Evolutionary conservation across 2,113 vertebrate genomes (phyloP), one percentile per base, ranked within the genome.

Genomic region (Balaeniceps rex): DNA sequence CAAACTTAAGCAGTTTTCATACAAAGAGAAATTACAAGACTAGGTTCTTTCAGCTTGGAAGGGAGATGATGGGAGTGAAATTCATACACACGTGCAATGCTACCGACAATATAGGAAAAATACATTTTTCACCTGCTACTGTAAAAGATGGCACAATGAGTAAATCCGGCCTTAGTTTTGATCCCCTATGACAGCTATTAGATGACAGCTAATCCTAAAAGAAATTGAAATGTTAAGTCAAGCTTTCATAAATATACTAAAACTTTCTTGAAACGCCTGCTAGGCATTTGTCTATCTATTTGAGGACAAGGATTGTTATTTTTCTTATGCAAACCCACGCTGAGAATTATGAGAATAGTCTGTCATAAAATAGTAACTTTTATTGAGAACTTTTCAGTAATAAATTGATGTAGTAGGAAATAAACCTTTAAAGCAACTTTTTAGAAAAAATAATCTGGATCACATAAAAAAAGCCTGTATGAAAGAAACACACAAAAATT

Each of bases 151-250:
- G 34, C 11, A 88, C 24, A 69, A 66, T 19, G 25, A 68, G 8
- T 47, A 89, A 87, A 69, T 80, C 77, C 87, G 25, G 51, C n/a
- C 28, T 63, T 77, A 72, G n/a, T 54, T 94, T 82, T 90, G n/a
- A 79, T 85, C 11, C 6, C 10, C 6, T 85, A 12, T 51, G 57
- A 28, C 75, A 88, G 44, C 17, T 76, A 26, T 60, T 82, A 79
- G 61, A n/a, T 80, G 83, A 72, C 15, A 86, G 28, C 24, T 88
- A 86, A 83, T 93, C 68, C 34, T 83, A 44, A 82, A 88, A 70
- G 47, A 82, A 95, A 87, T 51, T 10, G 10, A 84, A 55, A 85
- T 72, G 31, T 76, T 87, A 85, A 82, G 87, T 70, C 34, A 42
- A 33, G 9, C 22, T 87, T 87, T 79, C 38, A 79, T 57, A 85